phyloP scores from a whole-genome alignment of 1,140 invertebrate genomes.

The Phocides pigmalion region DNA sequence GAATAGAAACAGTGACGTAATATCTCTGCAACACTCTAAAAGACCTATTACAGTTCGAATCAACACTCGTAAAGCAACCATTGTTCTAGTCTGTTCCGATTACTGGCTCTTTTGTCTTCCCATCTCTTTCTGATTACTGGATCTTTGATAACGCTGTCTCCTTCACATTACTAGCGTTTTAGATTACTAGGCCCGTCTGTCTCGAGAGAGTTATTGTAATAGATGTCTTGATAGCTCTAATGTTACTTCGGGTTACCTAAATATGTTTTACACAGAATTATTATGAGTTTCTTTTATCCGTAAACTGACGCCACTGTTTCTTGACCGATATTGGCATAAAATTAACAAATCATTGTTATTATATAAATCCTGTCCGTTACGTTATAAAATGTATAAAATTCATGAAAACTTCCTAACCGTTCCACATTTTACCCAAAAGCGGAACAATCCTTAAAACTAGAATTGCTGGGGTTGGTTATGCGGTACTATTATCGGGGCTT shows the following conservation, averaged over 20 bases:
- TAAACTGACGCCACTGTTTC: too few species aligned
- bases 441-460: conserved; percentile 26
- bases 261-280: background rate
- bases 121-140: background rate
- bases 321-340: too few species aligned
- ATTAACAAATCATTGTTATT: too few species aligned
- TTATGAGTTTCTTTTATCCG: too few species aligned
- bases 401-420: background rate
- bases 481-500: conserved; percentile 24
- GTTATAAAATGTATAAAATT: too few species aligned
- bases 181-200: conserved; percentile 3
- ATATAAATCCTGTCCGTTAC: too few species aligned
- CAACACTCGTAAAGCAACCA: conserved; percentile 19
- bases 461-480: conserved; percentile 28
- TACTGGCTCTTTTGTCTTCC: background rate
- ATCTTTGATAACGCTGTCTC: background rate
- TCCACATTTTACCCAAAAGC: conserved; percentile 16
- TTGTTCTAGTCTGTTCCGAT: conserved; percentile 20
- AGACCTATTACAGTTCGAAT: conserved; percentile 17
- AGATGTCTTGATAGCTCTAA: background rate
- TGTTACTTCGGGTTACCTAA: background rate
- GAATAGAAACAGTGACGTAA: conserved; percentile 7
- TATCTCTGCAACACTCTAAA: conserved; percentile 4
- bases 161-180: background rate
- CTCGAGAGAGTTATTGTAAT: background rate